phyloP scores from a whole-genome alignment of 2,797 vertebrate species.

The Calcarius lapponicus region DNA sequence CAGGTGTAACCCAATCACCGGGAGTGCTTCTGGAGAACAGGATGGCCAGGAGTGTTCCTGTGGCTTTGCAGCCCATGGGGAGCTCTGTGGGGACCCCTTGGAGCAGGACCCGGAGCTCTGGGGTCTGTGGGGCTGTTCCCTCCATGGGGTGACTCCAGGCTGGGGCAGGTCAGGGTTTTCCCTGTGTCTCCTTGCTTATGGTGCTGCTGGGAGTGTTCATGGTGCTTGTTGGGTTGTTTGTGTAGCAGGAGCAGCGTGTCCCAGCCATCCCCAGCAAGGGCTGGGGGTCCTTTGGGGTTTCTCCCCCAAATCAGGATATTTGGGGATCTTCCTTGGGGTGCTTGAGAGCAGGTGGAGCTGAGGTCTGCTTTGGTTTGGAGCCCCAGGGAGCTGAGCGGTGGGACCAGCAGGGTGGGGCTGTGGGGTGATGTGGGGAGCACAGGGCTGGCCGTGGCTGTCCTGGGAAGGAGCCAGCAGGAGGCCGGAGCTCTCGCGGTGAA shows the following conservation, averaged over 20 bases:
- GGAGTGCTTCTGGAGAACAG: background rate
- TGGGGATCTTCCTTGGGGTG: accelerated
- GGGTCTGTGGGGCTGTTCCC: accelerated
- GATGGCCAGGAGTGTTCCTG: background rate
- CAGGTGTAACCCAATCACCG: background rate
- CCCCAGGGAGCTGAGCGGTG: background rate
- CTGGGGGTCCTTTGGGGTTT: accelerated
- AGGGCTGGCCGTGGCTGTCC: background rate
- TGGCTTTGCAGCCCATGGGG: background rate
- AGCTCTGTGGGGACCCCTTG: background rate
- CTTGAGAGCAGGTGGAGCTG: background rate
- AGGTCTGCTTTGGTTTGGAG: background rate
- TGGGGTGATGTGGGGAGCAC: background rate
- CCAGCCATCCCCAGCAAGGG: accelerated
- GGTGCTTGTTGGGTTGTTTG: accelerated
- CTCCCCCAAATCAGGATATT: accelerated
- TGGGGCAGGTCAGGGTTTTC: background rate
- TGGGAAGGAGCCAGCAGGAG: background rate
- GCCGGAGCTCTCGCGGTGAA: background rate
- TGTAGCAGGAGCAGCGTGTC: accelerated
- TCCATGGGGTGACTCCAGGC: accelerated
- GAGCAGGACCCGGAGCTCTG: background rate
- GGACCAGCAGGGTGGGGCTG: background rate
- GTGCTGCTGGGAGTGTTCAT: accelerated
- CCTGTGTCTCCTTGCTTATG: accelerated